Conservation (phyloP, 2,888 invertebrate species). For the Apantesis nais region DNA sequence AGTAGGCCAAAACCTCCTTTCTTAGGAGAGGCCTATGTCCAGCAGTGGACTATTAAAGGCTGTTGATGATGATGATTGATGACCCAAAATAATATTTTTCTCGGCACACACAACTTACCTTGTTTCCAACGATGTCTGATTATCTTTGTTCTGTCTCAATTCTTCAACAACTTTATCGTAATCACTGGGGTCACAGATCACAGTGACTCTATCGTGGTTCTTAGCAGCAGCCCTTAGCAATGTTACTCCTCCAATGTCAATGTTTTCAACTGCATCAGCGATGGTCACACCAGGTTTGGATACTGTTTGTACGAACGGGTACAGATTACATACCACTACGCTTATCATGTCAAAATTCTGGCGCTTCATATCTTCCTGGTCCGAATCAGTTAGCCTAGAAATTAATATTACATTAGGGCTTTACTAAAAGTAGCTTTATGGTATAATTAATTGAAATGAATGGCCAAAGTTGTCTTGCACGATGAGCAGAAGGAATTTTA, state of each 20-base stretch:
- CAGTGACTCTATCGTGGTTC: constrained; percentile 97
- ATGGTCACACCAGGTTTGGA: constrained; percentile 92
- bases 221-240: constrained; percentile 98
- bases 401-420: neutral
- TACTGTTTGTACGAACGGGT: constrained; percentile 96
- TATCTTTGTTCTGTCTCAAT: constrained; percentile 86
- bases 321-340: constrained; percentile 98
- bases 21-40: no score
- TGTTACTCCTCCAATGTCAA: constrained; percentile 99
- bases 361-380: constrained; percentile 92
- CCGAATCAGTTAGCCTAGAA: constrained; percentile 88
- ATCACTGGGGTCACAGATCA: constrained; percentile 96
- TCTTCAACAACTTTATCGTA: constrained; percentile 92
- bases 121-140: constrained; percentile 90
- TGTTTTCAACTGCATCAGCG: constrained; percentile 97
- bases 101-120: constrained; percentile 79
- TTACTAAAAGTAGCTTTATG: no score
- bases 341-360: constrained; percentile 93
- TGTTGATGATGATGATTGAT: no score
- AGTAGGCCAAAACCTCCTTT: no score
- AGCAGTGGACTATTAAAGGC: no score
- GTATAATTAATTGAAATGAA: no score
- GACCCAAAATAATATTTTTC: no score
- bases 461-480: no score
- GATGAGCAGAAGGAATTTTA: no score